These are phyloP conservation scores for Ascidia mentula DNA, from an alignment of 23 tunicate genomes.

Conservation along the genomic window DNA sequence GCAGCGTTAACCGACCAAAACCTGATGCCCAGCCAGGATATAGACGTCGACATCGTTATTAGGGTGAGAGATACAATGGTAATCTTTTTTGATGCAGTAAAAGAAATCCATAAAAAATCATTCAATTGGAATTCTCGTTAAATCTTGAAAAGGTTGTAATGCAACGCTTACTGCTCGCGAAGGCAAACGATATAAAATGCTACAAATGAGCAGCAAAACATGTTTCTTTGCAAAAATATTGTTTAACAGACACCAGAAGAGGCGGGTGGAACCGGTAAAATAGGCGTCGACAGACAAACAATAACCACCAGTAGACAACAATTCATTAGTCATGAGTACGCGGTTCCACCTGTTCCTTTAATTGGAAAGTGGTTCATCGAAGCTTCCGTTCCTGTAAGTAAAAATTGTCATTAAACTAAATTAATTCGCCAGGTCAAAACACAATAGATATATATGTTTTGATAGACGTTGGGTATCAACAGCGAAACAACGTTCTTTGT, in stretches of 20 bases:
- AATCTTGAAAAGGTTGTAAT: no score
- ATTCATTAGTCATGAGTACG: neutral
- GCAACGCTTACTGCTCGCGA: no score
- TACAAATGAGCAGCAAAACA: no score
- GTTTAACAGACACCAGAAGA: constrained; percentile 6
- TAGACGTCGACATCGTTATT: neutral
- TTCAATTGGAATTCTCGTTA: no score
- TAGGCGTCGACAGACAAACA: neutral
- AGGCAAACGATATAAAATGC: no score
- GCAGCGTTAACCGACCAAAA: neutral
- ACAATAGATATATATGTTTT: neutral
- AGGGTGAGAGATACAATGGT: neutral
- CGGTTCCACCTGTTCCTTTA: neutral
- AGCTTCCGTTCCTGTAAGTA: constrained; percentile 4
- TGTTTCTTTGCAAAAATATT: neutral
- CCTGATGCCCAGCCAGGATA: neutral
- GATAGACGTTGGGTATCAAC: neutral
- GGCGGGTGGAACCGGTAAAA: neutral
- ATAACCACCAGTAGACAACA: neutral
- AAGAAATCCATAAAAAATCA: no score
- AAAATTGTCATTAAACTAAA: no score
- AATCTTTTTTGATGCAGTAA: no score
- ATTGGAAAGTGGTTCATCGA: constrained; percentile 24
- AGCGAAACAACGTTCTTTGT: constrained; percentile 10
- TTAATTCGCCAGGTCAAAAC: no score